Base-by-base conservation (phyloP, 2,113 vertebrate genomes). In the Prochilodus magdalenae region DNA sequence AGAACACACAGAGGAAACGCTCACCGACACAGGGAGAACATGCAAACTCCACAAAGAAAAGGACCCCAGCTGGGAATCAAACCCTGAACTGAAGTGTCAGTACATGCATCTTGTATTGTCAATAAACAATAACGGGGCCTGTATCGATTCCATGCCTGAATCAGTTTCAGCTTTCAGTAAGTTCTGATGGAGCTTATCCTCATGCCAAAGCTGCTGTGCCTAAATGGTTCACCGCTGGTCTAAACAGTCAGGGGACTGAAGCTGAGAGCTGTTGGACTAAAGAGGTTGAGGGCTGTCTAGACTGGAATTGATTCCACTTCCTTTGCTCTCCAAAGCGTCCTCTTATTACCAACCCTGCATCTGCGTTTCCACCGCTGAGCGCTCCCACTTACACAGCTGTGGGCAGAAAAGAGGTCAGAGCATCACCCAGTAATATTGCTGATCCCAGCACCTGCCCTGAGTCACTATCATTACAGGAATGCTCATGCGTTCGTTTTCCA, bases 321-420 rank as follows among this genome's bases (percentile, higher is more conserved):
- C 62, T 69, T 73, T 26, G 10, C 60, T 73, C 62, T 74, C 40
- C 22, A 55, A 22, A 75, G 80, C 49, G n/a, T n/a, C 53, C 55
- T 70, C 77, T 75, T 20, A 40, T 84, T 75, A 29, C 55, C 62
- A 27, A 65, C n/a, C 63, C 27, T 24, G 29, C 78, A 76, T 72
- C 73, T 76, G 83, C 24, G 30, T 70, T 79, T 62, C 71, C 22
- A 20, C 59, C 62, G 27, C 30, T 22, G 72, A 74, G 14, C 44
- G n/a, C 18, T 73, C 44, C 66, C 24, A 16, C 53, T 57, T 13
- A 16, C 49, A 72, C 72, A 69, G 60, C 55, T 75, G 49, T 24
- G 36, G 36, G 10, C 16, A 60, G 73, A 71, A 80, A 77, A 30
- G 44, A 72, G 79, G 73, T 73, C 83, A 65, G 57, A 20, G 6